These are phyloP conservation scores for Corythaeola cristata DNA, from an alignment of 2,113 vertebrate genomes.

Conservation along the genomic window DNA sequence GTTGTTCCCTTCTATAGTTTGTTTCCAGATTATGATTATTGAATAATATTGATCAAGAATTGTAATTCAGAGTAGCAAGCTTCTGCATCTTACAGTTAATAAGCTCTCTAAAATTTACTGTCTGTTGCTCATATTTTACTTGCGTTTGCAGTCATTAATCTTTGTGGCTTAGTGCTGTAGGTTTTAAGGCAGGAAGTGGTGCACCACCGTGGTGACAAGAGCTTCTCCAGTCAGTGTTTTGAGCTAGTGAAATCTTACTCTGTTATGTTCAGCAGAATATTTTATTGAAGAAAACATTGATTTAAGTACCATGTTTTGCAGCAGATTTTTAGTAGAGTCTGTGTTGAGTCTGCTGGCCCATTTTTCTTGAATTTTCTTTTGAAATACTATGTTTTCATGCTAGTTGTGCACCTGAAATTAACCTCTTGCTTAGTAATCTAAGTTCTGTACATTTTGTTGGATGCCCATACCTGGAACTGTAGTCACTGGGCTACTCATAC, in stretches of 20 bases:
- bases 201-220: background rate
- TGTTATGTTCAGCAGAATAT: background rate
- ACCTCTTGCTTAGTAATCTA: background rate
- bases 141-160: background rate
- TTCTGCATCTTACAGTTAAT: conserved; percentile 8
- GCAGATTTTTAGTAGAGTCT: background rate
- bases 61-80: background rate
- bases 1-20: background rate
- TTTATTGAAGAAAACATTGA: background rate
- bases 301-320: background rate
- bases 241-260: background rate
- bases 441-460: background rate
- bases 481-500: background rate
- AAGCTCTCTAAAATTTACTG: background rate
- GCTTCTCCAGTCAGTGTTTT: background rate
- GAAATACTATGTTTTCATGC: background rate
- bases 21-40: background rate
- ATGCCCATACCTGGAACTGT: background rate
- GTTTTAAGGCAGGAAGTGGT: conserved; percentile 32
- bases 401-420: background rate
- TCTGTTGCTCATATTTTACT: background rate
- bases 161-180: conserved; percentile 2
- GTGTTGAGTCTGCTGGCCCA: background rate
- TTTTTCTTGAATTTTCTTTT: background rate
- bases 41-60: background rate